Conservation (phyloP, 2,888 invertebrate species). For the Trachelus troglodyta region DNA sequence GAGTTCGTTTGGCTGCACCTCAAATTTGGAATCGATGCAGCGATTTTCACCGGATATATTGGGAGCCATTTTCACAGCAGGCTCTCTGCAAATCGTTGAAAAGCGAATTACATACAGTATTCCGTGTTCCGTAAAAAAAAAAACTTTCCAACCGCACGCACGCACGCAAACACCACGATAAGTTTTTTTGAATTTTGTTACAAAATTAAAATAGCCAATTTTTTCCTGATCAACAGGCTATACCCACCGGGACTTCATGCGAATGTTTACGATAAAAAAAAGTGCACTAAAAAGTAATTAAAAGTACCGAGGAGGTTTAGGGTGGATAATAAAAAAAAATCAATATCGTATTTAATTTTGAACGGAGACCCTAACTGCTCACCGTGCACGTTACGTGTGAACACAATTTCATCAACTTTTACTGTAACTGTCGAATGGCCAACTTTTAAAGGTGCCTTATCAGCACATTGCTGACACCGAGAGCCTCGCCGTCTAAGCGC, state of each 20-base stretch:
- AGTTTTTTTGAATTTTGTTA: not conserved
- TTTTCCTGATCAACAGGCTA: not conserved
- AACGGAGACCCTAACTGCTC: not conserved
- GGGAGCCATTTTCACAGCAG: slow-evolving; percentile 17
- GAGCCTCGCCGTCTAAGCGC: slow-evolving; percentile 7
- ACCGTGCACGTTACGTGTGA: not conserved
- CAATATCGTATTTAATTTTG: not conserved
- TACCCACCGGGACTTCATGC: not conserved
- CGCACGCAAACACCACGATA: not conserved
- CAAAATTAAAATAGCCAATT: not conserved
- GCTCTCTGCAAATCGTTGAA: not conserved
- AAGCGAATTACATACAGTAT: not conserved
- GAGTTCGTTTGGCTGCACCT: slow-evolving; percentile 8
- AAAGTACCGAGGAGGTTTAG: not conserved
- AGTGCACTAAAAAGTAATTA: not conserved
- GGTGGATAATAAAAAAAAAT: not conserved
- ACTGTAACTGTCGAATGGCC: slow-evolving; percentile 14
- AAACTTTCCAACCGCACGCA: not conserved
- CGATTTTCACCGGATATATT: slow-evolving; percentile 15
- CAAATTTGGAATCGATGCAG: slow-evolving; percentile 5
- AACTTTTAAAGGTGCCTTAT: slow-evolving; percentile 19
- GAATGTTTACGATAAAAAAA: not conserved
- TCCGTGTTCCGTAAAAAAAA: not conserved
- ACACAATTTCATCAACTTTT: slow-evolving; percentile 45
- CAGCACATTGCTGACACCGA: slow-evolving; percentile 22